Conservation (phyloP, 2,113 vertebrate genomes). For the Formicarius rufipectus region DNA sequence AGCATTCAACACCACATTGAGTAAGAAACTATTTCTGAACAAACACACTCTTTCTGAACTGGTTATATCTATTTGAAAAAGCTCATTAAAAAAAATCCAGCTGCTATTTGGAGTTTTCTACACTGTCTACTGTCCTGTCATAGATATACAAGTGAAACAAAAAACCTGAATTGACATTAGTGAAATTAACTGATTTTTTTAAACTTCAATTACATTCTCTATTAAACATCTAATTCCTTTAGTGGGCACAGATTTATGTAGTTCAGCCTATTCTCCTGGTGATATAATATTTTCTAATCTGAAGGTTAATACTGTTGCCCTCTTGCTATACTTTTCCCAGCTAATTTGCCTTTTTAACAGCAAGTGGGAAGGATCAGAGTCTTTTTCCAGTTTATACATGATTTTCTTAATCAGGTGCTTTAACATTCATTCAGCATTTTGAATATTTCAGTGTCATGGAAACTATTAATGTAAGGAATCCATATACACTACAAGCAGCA, state of each 20-base stretch:
- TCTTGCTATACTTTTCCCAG: constrained; percentile 13
- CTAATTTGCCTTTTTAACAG: constrained; percentile 62
- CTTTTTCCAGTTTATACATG: not conserved
- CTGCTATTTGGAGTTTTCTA: not conserved
- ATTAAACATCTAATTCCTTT: constrained; percentile 62
- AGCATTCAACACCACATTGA: not conserved
- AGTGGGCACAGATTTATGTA: constrained; percentile 51
- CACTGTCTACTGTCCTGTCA: not conserved
- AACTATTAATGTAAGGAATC: not conserved
- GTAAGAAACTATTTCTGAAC: not conserved
- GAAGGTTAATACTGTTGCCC: constrained; percentile 65
- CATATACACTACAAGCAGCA: not conserved
- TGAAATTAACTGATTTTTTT: constrained; percentile 3
- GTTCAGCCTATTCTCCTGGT: constrained; percentile 16
- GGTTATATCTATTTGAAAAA: not conserved
- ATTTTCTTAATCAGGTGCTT: constrained; percentile 25
- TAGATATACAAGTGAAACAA: not conserved
- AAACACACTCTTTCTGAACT: not conserved
- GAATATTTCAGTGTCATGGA: not conserved
- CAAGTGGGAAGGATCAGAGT: constrained; percentile 5
- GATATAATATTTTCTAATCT: constrained; percentile 45
- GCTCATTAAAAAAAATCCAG: not conserved
- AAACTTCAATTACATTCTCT: constrained; percentile 56
- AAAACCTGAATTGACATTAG: constrained; percentile 3
- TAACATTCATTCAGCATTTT: not conserved